Conservation (phyloP, 1,140 invertebrate species). For the Aphaenogaster ashmeadi region DNA sequence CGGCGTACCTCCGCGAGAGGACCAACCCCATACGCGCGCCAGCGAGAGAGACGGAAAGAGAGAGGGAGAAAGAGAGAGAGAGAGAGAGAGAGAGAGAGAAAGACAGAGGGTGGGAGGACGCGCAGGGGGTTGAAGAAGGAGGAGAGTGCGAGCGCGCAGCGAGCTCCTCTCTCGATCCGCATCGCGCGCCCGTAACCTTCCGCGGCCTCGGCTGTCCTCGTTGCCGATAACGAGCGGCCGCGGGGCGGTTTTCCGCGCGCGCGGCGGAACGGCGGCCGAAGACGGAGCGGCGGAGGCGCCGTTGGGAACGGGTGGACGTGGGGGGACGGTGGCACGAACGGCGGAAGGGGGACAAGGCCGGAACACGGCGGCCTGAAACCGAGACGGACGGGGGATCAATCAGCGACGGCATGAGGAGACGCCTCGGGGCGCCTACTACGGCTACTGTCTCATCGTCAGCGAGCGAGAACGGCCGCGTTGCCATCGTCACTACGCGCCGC, state of each 20-base stretch:
- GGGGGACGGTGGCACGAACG: slow-evolving; percentile 53
- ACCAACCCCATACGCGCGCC: slow-evolving; percentile 33
- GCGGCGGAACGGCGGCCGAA: slow-evolving; percentile 53
- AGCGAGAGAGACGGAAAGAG: background rate
- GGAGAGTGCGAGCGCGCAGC: slow-evolving; percentile 15
- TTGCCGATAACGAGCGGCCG: slow-evolving; percentile 47
- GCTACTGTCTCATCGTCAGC: slow-evolving; percentile 25
- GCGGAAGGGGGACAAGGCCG: slow-evolving; percentile 54
- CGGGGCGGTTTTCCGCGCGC: slow-evolving; percentile 48
- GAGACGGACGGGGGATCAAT: slow-evolving; percentile 57
- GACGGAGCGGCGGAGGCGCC: slow-evolving; percentile 65
- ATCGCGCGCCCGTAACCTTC: slow-evolving; percentile 55
- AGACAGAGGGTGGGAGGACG: background rate
- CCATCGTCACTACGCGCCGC: slow-evolving; percentile 19
- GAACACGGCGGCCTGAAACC: slow-evolving; percentile 23
- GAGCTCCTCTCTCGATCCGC: slow-evolving; percentile 26
- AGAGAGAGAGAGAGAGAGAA: background rate
- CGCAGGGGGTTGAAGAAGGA: background rate
- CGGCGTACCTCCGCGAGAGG: slow-evolving; percentile 37
- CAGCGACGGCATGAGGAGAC: slow-evolving; percentile 68
- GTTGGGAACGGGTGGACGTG: slow-evolving; percentile 65
- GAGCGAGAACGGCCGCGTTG: slow-evolving; percentile 22
- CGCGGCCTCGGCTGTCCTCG: slow-evolving; percentile 55
- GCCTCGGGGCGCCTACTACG: slow-evolving; percentile 34
- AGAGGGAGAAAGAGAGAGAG: background rate